These are phyloP conservation scores for Sthenelais limicola DNA, from an alignment of 2,888 invertebrate genomes.

Conservation along the genomic window DNA sequence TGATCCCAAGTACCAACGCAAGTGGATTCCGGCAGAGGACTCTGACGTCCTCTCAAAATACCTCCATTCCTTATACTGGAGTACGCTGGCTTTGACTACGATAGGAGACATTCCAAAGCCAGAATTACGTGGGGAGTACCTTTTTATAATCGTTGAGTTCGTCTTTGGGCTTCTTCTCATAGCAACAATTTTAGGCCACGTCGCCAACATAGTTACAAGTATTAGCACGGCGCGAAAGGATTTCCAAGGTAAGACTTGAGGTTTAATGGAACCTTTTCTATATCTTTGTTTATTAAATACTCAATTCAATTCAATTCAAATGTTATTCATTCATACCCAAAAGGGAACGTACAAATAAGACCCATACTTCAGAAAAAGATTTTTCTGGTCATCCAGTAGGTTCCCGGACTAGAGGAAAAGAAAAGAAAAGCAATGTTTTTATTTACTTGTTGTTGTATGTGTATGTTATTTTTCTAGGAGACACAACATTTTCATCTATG, in stretches of 20 bases:
- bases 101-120: conserved; percentile 94
- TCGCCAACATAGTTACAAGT: conserved; percentile 97
- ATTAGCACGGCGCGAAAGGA: conserved; percentile 97
- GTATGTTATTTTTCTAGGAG: no score
- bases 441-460: no score
- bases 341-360: no score
- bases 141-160: conserved; percentile 95
- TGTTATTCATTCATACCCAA: no score
- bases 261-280: no score
- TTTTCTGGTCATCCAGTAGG: no score
- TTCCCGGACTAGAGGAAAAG: no score
- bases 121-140: conserved; percentile 92
- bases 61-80: conserved; percentile 98
- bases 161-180: conserved; percentile 95
- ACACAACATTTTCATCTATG: no score
- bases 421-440: no score
- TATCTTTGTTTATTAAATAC: no score
- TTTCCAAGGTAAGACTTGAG: conserved; percentile 96
- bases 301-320: no score
- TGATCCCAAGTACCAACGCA: conserved; percentile 74
- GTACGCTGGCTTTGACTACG: conserved; percentile 94
- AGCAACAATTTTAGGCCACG: conserved; percentile 96
- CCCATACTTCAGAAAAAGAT: no score
- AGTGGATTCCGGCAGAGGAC: conserved; percentile 63
- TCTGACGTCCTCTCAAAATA: conserved; percentile 81